Base-by-base conservation (phyloP, 2,888 invertebrate genomes). In the Lucinisca nassula region DNA sequence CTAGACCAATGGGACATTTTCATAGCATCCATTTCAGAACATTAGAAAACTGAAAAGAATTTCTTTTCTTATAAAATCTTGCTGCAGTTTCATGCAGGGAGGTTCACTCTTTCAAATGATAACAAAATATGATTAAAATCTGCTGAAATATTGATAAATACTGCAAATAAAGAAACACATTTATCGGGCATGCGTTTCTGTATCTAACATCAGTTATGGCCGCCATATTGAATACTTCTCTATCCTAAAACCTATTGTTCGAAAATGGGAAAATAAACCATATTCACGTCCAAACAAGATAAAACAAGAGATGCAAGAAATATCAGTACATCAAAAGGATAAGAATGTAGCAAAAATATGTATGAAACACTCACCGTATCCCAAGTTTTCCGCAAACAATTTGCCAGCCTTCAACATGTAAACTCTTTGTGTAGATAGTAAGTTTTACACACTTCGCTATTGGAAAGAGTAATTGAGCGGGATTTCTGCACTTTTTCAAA, bases 191-290 rank as follows among this genome's bases (percentile, higher is more conserved):
- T 17, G 8, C 0, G 4, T 3, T 30, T 30, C 74, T 24, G 74
- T 24, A 74, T 40, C 74, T n/a, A 74, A 40, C 45, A 58, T 80
- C 40, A 35, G 67, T 72, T 79, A 35, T 79, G 79, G 84, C 89
- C 87, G 89, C 89, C 89, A 89, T 89, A 74, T 89, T 89, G 89
- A 87, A 89, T 40, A 40, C 76, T 82, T 70, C 55, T 45, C 75
- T 84, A 67, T 77, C 45, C 67, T 79, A 67, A 80, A 75, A 77
- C 45, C 37, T 55, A 45, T 79, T 67, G 51, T 30, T 58, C 61
- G 61, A 78, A 79, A 83, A 67, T 61, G n/a, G 30, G 0, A 51
- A 85, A 85, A 79, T 85, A 85, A 85, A 85, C 72, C 67, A 75
- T 76, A 17, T 40, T 27, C 67, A 45, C 27, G 17, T 21, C n/a